Conservation (phyloP, 2,888 invertebrate species). For the Lutraria lutraria region DNA sequence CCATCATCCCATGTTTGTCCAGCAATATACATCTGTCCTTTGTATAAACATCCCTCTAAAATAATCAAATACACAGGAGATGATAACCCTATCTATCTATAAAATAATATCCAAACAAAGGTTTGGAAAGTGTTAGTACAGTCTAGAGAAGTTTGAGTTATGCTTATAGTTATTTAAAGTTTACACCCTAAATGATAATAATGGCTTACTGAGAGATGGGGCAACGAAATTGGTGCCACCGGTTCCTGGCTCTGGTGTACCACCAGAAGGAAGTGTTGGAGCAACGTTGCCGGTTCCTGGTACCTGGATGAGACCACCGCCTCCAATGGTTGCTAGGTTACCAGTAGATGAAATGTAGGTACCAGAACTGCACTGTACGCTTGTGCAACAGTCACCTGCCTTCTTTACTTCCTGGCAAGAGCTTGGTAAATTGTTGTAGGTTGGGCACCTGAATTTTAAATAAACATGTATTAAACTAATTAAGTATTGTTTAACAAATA, state of each 20-base stretch:
- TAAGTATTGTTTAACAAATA: not conserved
- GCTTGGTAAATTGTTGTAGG: slow-evolving; percentile 77
- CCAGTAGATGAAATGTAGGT: slow-evolving; percentile 77
- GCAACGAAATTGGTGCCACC: slow-evolving; percentile 76
- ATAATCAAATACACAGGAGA: not conserved
- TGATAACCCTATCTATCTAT: not conserved
- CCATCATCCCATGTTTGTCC: slow-evolving; percentile 80
- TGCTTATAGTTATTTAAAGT: not conserved
- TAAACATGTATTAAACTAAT: not conserved
- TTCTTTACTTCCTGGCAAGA: slow-evolving; percentile 74
- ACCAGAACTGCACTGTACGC: slow-evolving; percentile 72
- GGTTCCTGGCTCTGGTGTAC: slow-evolving; percentile 74
- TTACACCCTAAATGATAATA: not conserved
- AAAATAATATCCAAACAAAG: not conserved
- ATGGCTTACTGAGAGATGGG: slow-evolving; percentile 74
- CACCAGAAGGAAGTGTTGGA: slow-evolving; percentile 77
- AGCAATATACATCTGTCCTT: slow-evolving; percentile 75
- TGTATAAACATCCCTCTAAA: slow-evolving; percentile 80
- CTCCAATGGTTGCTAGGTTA: slow-evolving; percentile 77
- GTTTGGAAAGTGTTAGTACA: not conserved
- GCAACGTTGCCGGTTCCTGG: slow-evolving; percentile 58
- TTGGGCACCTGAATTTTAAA: slow-evolving; percentile 74
- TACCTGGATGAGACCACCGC: slow-evolving; percentile 75
- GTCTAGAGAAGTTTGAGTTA: not conserved
- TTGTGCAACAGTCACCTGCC: slow-evolving; percentile 77